Percentiles rank a stretch among this genome's conserved stretches.
Evolutionary conservation across 1,140 invertebrate genomes (phyloP).

Genomic region (Drosophila sechellia): DNA sequence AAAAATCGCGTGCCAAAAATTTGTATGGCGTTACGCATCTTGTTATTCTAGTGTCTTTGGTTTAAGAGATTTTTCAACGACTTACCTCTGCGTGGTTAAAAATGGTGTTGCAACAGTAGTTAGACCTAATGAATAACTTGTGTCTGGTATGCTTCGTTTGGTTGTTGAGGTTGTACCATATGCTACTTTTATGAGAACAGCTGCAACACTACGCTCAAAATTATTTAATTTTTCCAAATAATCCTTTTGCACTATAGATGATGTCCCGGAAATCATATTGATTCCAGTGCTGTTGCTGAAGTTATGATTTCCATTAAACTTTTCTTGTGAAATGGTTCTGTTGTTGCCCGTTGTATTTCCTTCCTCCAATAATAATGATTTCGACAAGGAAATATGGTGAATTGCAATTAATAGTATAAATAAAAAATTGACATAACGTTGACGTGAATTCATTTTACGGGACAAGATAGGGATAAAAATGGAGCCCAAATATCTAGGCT

Average conservation of each 20-base stretch:
- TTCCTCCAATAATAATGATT: conserved; percentile 48
- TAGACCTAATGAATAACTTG: conserved; percentile 86
- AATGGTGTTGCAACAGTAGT: conserved; percentile 87
- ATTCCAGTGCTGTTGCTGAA: conserved; percentile 31
- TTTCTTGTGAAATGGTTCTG: conserved; percentile 24
- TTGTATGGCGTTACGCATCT: no score
- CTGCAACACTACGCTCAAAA: conserved; percentile 88
- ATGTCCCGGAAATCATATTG: conserved; percentile 29
- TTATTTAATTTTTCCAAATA: conserved; percentile 83
- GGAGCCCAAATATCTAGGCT: background rate
- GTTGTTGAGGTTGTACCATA: conserved; percentile 87
- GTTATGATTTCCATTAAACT: conserved; percentile 15
- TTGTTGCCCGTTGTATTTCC: conserved; percentile 25
- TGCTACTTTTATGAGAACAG: conserved; percentile 89
- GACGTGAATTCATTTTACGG: conserved; percentile 19
- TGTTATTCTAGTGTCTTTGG: no score
- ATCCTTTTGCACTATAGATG: conserved; percentile 50
- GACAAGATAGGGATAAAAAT: conserved; percentile 3
- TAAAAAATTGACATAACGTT: conserved; percentile 17
- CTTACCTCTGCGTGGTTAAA: conserved; percentile 86
- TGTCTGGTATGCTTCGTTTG: conserved; percentile 88
- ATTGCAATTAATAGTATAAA: conserved; percentile 38
- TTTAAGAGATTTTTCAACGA: no score
- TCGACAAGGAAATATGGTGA: conserved; percentile 42
- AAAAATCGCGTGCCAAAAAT: no score